These are phyloP conservation scores for Syngnathus scovelli DNA, from an alignment of 2,113 vertebrate genomes.

Conservation along the genomic window DNA sequence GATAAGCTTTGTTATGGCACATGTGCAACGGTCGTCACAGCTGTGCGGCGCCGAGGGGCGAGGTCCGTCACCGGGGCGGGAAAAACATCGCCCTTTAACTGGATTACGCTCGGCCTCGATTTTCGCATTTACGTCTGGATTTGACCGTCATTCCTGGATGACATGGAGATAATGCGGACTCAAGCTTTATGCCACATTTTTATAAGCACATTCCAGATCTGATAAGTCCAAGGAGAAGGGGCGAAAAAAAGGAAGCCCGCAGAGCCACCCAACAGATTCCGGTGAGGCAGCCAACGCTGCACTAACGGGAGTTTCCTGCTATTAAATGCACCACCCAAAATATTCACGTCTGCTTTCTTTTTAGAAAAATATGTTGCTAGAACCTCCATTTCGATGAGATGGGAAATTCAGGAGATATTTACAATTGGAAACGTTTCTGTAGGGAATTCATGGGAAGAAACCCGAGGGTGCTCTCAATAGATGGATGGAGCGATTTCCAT, in stretches of 20 bases:
- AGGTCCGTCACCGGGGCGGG: neutral
- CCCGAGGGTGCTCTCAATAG: too few species aligned
- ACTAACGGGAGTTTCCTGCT: slow-evolving; percentile 9
- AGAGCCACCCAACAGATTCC: slow-evolving; percentile 5
- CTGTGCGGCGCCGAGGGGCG: neutral
- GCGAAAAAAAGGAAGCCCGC: neutral
- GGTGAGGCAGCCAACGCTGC: neutral
- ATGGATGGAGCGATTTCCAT: too few species aligned
- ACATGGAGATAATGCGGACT: neutral
- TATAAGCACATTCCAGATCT: slow-evolving; percentile 3
- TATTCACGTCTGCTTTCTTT: neutral
- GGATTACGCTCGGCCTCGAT: neutral
- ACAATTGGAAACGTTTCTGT: too few species aligned
- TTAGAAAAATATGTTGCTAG: neutral
- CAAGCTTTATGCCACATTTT: neutral
- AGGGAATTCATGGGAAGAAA: too few species aligned
- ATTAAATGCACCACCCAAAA: slow-evolving; percentile 4
- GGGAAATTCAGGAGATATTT: too few species aligned
- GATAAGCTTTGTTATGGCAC: neutral
- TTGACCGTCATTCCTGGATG: neutral
- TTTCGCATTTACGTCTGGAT: neutral
- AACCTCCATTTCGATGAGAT: neutral
- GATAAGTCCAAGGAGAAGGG: neutral
- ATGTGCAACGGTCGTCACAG: slow-evolving; percentile 6
- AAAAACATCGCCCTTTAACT: neutral